These are phyloP conservation scores for Chouioia cunea DNA, from an alignment of 2,888 invertebrate genomes.

Conservation along the genomic window DNA sequence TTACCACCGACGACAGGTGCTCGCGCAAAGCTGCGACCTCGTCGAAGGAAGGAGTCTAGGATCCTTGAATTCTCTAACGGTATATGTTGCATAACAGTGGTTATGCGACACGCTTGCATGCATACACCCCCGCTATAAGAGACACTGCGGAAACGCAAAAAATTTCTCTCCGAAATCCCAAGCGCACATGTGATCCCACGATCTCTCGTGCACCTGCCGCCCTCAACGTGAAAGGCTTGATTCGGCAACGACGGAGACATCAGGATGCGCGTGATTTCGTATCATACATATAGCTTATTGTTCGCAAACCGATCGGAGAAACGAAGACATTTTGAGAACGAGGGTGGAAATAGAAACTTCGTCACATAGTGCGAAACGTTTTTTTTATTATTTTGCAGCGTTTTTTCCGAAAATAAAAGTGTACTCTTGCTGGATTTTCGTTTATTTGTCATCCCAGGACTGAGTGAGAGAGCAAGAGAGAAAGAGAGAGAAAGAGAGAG, in stretches of 20 bases:
- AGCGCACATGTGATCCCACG: slow-evolving; percentile 10
- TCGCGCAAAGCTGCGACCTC: slow-evolving; percentile 19
- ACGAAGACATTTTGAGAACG: not conserved
- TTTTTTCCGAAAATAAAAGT: slow-evolving; percentile 1
- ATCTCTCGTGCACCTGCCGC: slow-evolving; percentile 28
- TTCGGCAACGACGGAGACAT: not conserved
- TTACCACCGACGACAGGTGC: slow-evolving; percentile 12
- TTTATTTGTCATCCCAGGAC: slow-evolving; percentile 7
- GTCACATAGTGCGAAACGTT: slow-evolving; percentile 24
- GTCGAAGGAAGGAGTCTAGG: not conserved
- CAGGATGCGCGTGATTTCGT: no score
- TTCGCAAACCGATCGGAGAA: not conserved
- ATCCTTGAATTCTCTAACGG: slow-evolving; percentile 30
- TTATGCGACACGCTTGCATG: not conserved
- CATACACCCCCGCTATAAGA: not conserved
- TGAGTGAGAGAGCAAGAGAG: not conserved
- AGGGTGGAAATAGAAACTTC: not conserved
- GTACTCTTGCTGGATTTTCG: not conserved
- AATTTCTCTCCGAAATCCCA: slow-evolving; percentile 20
- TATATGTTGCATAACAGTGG: slow-evolving; percentile 31
- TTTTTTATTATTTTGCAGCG: slow-evolving; percentile 1
- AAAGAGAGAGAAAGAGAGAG: not conserved
- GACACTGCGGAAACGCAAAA: slow-evolving; percentile 25
- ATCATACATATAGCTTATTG: not conserved
- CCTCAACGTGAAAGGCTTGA: slow-evolving; percentile 29